These are phyloP conservation scores for Crepidodera aurea DNA, from an alignment of 2,888 invertebrate species.

Conservation along the genomic window DNA sequence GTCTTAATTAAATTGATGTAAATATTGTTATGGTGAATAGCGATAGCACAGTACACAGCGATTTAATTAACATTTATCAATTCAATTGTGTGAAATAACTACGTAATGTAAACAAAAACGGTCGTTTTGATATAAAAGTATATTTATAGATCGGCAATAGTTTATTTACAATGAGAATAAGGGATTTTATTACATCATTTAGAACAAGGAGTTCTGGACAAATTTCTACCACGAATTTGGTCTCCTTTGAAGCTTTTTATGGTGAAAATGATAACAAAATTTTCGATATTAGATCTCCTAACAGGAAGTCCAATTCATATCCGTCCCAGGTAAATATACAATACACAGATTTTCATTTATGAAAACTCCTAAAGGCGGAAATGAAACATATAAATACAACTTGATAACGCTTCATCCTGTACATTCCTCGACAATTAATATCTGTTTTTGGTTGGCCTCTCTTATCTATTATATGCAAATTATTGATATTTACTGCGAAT, in stretches of 20 bases:
- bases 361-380: background rate
- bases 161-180: conserved; percentile 48
- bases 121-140: too few relatives aligned
- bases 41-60: too few relatives aligned
- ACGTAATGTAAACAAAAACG: too few relatives aligned
- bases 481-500: too few relatives aligned
- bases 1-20: too few relatives aligned
- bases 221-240: conserved; percentile 56
- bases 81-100: too few relatives aligned
- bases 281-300: conserved; percentile 64
- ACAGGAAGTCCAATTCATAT: conserved; percentile 63
- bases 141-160: too few relatives aligned
- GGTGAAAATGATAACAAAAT: conserved; percentile 63
- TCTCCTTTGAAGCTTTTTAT: conserved; percentile 69
- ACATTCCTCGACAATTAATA: background rate
- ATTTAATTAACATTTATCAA: too few relatives aligned
- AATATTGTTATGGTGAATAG: too few relatives aligned
- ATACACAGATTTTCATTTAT: background rate
- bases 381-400: background rate
- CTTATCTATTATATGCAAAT: background rate
- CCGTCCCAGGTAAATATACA: conserved; percentile 43
- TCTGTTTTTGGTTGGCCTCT: background rate
- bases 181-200: conserved; percentile 54
- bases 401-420: background rate
- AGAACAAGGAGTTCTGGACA: conserved; percentile 51